A percentile compares a stretch with the other conserved stretches of the same genome.
phyloP scores from a whole-genome alignment of 1,140 invertebrate species.

The Centruroides sculpturatus region DNA sequence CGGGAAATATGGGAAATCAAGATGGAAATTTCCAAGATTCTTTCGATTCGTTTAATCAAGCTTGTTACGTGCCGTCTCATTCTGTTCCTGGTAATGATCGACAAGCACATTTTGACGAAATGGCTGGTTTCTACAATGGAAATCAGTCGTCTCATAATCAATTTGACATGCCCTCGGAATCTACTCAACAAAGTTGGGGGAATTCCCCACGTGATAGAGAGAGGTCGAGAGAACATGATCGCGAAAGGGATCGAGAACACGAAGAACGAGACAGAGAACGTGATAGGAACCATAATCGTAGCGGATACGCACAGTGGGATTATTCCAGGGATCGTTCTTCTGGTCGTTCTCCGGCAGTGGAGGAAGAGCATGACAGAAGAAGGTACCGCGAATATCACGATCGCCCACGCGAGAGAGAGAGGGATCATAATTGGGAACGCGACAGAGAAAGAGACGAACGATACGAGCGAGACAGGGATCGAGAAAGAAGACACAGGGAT shows the following conservation, averaged over 20 bases:
- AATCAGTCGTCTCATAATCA: background rate
- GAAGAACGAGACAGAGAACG: conserved; percentile 2
- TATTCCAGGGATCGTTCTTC: background rate
- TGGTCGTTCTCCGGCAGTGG: conserved; percentile 3
- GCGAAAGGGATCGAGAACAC: conserved; percentile 8
- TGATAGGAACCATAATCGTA: background rate
- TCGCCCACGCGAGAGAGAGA: conserved; percentile 8
- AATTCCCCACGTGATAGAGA: conserved; percentile 11
- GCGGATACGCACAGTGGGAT: background rate
- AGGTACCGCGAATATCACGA: conserved; percentile 1
- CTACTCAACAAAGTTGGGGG: conserved; percentile 12
- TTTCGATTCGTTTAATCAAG: conserved; percentile 7
- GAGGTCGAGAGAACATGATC: conserved; percentile 7
- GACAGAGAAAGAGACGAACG: conserved; percentile 13
- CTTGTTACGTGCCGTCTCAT: conserved; percentile 7
- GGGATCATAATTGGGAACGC: conserved; percentile 10
- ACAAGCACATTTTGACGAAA: conserved; percentile 6
- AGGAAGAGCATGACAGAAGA: conserved; percentile 12
- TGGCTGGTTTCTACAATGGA: conserved; percentile 10
- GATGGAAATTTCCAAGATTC: conserved; percentile 3
- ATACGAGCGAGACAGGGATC: conserved; percentile 18
- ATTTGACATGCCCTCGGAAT: conserved; percentile 6
- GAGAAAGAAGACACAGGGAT: conserved; percentile 19
- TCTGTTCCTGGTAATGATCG: conserved; percentile 2
- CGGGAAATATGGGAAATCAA: conserved; percentile 14